A percentile compares a stretch with the other conserved stretches of the same genome.
phyloP scores from a whole-genome alignment of 2,113 vertebrate species.

The Hirundichthys speculiger region DNA sequence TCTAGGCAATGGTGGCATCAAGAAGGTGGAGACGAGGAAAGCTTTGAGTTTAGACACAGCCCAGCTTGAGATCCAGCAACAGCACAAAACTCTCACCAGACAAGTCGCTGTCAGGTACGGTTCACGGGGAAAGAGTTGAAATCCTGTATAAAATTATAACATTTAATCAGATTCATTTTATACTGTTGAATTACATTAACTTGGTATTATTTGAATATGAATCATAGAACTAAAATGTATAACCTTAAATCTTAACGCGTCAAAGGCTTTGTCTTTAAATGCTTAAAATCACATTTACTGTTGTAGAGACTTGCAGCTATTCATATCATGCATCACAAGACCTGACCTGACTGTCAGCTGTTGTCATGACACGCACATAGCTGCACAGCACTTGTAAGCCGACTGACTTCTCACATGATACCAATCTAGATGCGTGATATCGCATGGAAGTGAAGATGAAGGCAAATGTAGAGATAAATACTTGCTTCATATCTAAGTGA shows the following conservation, averaged over 20 bases:
- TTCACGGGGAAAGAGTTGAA: not conserved
- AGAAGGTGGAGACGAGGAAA: conserved; percentile 71
- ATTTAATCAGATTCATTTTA: not conserved
- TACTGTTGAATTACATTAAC: not conserved
- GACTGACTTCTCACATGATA: conserved; percentile 55
- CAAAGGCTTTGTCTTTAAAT: no score
- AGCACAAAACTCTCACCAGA: conserved; percentile 54
- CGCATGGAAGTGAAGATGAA: not conserved
- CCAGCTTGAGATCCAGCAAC: conserved; percentile 64
- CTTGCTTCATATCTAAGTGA: not conserved
- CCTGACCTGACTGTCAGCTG: conserved; percentile 28
- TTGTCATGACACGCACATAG: conserved; percentile 53
- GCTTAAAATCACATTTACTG: not conserved
- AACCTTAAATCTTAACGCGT: no score
- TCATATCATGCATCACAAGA: conserved; percentile 54
- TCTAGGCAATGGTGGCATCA: conserved; percentile 60
- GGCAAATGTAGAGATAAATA: not conserved
- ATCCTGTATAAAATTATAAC: not conserved
- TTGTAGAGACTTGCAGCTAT: not conserved
- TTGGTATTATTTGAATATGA: no score
- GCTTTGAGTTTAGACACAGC: conserved; percentile 84
- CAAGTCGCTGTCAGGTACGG: conserved; percentile 62
- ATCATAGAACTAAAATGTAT: no score
- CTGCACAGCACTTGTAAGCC: conserved; percentile 10
- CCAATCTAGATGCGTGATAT: not conserved